phyloP scores from a whole-genome alignment of 2,113 vertebrate species.

The Sorex araneus region DNA sequence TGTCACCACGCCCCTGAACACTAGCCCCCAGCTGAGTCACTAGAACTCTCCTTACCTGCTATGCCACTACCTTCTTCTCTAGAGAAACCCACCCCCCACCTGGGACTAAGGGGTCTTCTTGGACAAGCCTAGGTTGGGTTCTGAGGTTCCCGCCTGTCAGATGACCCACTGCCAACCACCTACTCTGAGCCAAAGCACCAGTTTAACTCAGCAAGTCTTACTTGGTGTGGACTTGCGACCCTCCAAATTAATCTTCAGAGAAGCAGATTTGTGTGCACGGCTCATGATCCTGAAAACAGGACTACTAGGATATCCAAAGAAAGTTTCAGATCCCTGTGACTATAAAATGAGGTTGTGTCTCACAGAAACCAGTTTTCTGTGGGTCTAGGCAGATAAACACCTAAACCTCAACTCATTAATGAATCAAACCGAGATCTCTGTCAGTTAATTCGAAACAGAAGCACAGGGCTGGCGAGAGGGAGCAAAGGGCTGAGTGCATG shows the following conservation, averaged over 20 bases:
- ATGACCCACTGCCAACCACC: not conserved
- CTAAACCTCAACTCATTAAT: not conserved
- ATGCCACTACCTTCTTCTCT: no score
- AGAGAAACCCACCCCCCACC: no score
- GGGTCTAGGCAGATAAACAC: not conserved
- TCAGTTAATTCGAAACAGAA: not conserved
- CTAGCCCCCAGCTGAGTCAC: no score
- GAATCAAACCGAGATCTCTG: not conserved
- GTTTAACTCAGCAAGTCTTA: not conserved
- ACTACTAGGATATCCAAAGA: not conserved
- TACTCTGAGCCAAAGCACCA: not conserved
- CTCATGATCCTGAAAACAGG: not conserved
- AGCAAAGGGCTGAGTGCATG: not conserved
- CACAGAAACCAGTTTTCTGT: not conserved
- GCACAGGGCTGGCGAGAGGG: not conserved
- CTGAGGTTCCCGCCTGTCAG: not conserved
- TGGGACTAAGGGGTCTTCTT: no score
- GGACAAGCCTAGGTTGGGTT: no score
- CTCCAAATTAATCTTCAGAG: not conserved
- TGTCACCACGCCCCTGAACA: no score
- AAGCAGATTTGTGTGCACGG: rapidly evolving
- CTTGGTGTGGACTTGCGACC: not conserved
- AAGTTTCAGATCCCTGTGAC: not conserved
- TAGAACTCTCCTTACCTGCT: no score
- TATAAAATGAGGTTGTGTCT: not conserved